Evolutionary conservation across 2,888 invertebrate genomes (phyloP).

Genomic region (Dasypolia templi): DNA sequence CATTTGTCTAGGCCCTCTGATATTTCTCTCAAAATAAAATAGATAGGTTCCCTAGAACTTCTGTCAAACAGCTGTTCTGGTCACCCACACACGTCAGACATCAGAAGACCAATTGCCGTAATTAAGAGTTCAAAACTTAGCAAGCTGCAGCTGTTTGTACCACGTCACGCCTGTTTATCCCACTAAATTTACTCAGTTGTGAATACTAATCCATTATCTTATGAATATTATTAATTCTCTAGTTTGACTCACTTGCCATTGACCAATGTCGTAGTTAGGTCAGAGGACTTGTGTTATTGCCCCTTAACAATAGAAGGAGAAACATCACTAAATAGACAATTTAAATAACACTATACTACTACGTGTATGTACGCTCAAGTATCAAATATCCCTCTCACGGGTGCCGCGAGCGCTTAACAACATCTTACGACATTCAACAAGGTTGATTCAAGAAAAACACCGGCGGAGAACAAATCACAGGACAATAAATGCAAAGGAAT

Average conservation of each 20-base stretch:
- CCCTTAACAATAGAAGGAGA: neutral
- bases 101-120: too few species aligned
- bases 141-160: conserved; percentile 19
- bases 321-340: neutral
- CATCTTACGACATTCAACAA: neutral
- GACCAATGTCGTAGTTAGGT: conserved; percentile 9
- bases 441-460: neutral
- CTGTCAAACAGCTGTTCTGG: neutral
- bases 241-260: neutral
- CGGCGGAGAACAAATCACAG: neutral
- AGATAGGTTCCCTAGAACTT: neutral
- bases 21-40: neutral
- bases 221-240: neutral
- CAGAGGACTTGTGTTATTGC: neutral
- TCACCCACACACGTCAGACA: neutral
- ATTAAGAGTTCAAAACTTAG: conserved; percentile 33
- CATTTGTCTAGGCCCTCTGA: too few species aligned
- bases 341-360: neutral
- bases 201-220: conserved; percentile 10
- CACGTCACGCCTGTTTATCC: neutral
- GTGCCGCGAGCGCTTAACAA: neutral
- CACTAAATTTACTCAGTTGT: neutral
- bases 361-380: neutral
- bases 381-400: neutral
- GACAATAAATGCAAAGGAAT: conserved; percentile 4